phyloP scores from a whole-genome alignment of 2,113 vertebrate genomes.

The Calonectris borealis region DNA sequence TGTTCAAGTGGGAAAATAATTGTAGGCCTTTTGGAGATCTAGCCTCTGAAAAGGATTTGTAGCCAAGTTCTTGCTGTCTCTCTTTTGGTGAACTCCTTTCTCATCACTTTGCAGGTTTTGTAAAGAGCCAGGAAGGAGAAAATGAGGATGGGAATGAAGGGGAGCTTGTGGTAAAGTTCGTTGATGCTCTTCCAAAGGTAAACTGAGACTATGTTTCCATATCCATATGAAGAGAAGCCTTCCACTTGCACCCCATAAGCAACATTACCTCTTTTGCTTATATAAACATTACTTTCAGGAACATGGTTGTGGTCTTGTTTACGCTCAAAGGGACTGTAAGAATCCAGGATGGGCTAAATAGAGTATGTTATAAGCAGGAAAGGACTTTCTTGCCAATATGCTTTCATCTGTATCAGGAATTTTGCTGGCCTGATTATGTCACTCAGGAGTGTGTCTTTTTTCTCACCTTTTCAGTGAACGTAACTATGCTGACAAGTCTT shows the following conservation, averaged over 20 bases:
- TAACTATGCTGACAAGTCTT: neutral
- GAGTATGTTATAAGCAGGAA: neutral
- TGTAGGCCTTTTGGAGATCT: neutral
- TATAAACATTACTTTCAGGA: neutral
- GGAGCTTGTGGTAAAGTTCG: conserved; percentile 87
- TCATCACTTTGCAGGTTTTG: conserved; percentile 78
- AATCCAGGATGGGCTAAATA: neutral
- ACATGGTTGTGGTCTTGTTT: neutral
- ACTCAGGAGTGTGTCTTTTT: neutral
- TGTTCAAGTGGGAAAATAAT: neutral
- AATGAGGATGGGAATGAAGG: conserved; percentile 86
- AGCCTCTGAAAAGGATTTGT: neutral
- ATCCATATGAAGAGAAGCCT: neutral
- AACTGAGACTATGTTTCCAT: neutral
- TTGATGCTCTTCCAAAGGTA: conserved; percentile 87
- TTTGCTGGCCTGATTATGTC: neutral
- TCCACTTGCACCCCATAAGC: neutral
- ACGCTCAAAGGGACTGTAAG: neutral
- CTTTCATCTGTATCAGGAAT: neutral
- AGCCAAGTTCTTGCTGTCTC: neutral
- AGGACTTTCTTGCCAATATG: neutral
- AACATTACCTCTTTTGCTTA: neutral
- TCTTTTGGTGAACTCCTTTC: neutral
- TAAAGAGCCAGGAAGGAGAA: conserved; percentile 92
- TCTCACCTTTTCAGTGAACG: neutral